A percentile compares a stretch with the other conserved stretches of the same genome.
Evolutionary conservation across 2,113 vertebrate genomes (phyloP).

Genomic region (Baryphthengus martii): DNA sequence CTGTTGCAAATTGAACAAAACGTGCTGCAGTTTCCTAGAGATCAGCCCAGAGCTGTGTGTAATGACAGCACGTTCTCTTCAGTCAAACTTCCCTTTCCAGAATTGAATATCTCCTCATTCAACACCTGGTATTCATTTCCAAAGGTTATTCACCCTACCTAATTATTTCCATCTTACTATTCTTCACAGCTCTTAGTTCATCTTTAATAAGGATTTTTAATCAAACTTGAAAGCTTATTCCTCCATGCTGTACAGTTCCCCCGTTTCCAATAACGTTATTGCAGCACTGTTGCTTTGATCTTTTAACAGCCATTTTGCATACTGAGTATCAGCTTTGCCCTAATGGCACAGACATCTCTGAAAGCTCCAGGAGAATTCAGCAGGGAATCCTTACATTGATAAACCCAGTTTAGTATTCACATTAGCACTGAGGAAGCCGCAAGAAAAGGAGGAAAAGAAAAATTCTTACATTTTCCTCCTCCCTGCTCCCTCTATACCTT

Average conservation of each 20-base stretch:
- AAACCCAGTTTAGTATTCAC: conserved; percentile 48
- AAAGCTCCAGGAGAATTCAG: conserved; percentile 58
- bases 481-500: conserved; percentile 4
- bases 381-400: conserved; percentile 51
- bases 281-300: conserved; percentile 64
- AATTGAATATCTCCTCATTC: conserved; percentile 14
- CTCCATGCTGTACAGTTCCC: conserved; percentile 13
- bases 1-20: neutral
- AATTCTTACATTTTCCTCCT: conserved; percentile 22
- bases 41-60: conserved; percentile 1
- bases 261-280: conserved; percentile 24
- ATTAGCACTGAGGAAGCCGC: neutral
- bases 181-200: conserved; percentile 40
- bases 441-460: conserved; percentile 27
- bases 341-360: conserved; percentile 57
- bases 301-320: conserved; percentile 68
- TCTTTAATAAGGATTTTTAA: conserved; percentile 63
- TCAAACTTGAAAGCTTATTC: conserved; percentile 62
- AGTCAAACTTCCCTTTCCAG: conserved; percentile 11
- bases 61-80: neutral
- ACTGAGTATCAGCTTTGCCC: conserved; percentile 50
- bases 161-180: conserved; percentile 55
- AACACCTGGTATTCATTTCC: neutral
- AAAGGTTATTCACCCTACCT: conserved; percentile 34
- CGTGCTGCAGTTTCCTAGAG: neutral